These are phyloP conservation scores for Petrolisthes manimaculis DNA, from an alignment of 2,888 invertebrate genomes.

Conservation along the genomic window DNA sequence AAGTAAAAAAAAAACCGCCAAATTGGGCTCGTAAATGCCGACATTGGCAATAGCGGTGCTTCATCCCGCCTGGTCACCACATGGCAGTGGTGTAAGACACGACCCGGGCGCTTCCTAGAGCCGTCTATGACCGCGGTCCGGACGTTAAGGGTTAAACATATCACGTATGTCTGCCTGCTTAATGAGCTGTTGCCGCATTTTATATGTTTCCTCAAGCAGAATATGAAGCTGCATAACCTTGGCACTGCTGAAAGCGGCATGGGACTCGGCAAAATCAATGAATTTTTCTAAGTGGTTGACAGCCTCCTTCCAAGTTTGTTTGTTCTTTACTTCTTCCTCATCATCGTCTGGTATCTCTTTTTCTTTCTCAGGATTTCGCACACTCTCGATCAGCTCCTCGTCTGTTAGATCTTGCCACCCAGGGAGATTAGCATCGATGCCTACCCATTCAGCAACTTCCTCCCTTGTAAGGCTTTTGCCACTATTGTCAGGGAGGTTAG, in stretches of 20 bases:
- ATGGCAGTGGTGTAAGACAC: too few relatives aligned
- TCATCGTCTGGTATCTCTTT: background rate
- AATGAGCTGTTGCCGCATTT: background rate
- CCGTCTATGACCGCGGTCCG: too few relatives aligned
- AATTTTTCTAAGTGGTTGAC: background rate
- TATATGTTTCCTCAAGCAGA: background rate
- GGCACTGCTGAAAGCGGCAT: background rate
- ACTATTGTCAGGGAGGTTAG: background rate
- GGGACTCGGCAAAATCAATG: background rate
- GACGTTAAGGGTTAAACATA: too few relatives aligned
- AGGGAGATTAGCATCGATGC: background rate
- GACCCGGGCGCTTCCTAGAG: too few relatives aligned
- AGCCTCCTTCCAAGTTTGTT: background rate
- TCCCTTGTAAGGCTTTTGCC: background rate
- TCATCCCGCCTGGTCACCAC: too few relatives aligned
- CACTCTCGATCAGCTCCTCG: too few relatives aligned
- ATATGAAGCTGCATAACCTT: background rate
- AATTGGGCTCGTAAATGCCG: too few relatives aligned
- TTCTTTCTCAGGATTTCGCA: background rate
- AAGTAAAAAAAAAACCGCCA: too few relatives aligned
- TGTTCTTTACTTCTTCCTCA: background rate
- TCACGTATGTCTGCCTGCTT: background rate
- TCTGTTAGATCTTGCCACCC: background rate
- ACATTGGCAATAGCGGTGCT: too few relatives aligned
- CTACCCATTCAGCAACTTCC: background rate